Base-by-base conservation (phyloP, 2,797 vertebrate species). In the Sebastes umbrosus region DNA sequence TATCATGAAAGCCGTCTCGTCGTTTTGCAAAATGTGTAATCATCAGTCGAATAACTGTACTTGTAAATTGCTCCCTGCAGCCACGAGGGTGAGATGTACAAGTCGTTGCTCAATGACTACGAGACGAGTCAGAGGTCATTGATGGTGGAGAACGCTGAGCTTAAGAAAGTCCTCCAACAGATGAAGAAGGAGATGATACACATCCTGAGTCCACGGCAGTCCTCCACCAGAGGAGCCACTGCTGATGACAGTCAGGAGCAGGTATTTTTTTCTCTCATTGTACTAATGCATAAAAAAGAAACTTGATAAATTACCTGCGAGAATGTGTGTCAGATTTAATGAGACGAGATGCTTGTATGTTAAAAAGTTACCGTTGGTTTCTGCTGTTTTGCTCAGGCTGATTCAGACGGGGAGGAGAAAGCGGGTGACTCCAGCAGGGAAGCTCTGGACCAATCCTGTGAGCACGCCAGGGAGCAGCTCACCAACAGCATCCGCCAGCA, bases 181-280 rank as follows among this genome's bases (percentile, higher is more conserved):
- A 99, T 99, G 97, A 99, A 99, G 86, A 98, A 96, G 90, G 98
- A 99, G 81, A 99, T 99, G 95, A 96, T 99, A 39, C 97, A 96
- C 55, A 97, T 99, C 83, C 94, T 99, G 67, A 97, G 97, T 90
- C 96, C 97, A 31, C 90, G 94, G 73, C 96, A 96, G 80, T 92
- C 95, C 52, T 94, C 93, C 50, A 87, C 90, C 71, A 96, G 95
- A 83, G 96, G 96, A 84, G 96, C 95, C 69, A 83, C 85, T 16
- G 76, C 92, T 59, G 97, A 98, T 58, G 97, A 98, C 73, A 94
- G 93, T 70, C 89, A 94, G 8, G 96, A 97, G 29, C 94, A 94
- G 84, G 98, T 99, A 86, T 95, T 59, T 68, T 50, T 25, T 25
- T 46, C 14, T 65, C 18, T 4, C 68, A 18, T 63, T 8, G 11